Conservation (phyloP, 2,113 vertebrate genomes). For the Sphaerodactylus townsendi region DNA sequence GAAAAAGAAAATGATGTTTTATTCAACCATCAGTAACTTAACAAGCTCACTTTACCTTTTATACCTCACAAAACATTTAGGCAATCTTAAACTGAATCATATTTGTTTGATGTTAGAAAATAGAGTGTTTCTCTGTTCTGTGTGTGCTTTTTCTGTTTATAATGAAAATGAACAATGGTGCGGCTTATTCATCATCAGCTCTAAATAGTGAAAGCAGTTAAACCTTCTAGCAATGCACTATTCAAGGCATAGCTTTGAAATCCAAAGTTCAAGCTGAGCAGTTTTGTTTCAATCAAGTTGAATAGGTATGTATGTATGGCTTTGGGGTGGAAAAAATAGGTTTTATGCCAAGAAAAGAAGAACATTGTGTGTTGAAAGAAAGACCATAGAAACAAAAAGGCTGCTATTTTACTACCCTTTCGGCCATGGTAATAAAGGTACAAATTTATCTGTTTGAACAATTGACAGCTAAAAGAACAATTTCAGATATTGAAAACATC, state of each 20-base stretch:
- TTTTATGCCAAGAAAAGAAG: slow-evolving; percentile 24
- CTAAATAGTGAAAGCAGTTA: slow-evolving; percentile 45
- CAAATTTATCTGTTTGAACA: slow-evolving; percentile 29
- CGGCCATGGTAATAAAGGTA: slow-evolving; percentile 4
- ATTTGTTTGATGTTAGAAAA: slow-evolving; percentile 37
- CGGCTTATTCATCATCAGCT: slow-evolving; percentile 33
- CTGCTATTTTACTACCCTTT: slow-evolving; percentile 22
- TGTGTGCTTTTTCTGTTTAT: slow-evolving; percentile 25
- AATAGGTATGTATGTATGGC: background rate
- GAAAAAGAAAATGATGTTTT: background rate
- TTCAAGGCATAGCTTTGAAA: slow-evolving; percentile 43
- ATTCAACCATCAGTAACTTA: slow-evolving; percentile 33
- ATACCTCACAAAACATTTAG: slow-evolving; percentile 25
- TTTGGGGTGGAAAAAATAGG: background rate
- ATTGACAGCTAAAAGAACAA: slow-evolving; percentile 14
- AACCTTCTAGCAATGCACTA: slow-evolving; percentile 4
- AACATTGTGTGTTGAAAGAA: slow-evolving; percentile 8
- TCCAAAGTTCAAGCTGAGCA: slow-evolving; percentile 13
- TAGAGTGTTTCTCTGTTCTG: background rate
- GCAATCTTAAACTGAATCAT: slow-evolving; percentile 31
- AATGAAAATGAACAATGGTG: slow-evolving; percentile 34
- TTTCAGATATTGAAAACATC: slow-evolving; percentile 17
- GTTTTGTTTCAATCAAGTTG: slow-evolving; percentile 38
- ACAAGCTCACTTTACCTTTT: slow-evolving; percentile 32
- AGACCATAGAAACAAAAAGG: slow-evolving; percentile 17